Evolutionary conservation across 2,888 invertebrate species (phyloP).

Genomic region (Lasioglossum pauxillum): DNA sequence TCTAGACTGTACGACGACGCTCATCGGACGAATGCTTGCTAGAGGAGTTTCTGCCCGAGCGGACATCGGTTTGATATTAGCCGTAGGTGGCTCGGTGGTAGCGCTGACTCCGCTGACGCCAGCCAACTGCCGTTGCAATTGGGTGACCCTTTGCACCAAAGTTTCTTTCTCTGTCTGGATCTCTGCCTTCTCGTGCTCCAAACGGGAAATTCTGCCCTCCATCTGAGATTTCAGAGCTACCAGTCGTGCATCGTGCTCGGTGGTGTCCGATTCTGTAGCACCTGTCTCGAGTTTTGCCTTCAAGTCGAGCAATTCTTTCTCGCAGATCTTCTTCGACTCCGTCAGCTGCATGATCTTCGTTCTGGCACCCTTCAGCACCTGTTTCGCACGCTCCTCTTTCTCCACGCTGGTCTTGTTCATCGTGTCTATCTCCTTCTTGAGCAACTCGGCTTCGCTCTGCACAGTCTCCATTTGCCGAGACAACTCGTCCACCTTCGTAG

Average conservation of each 20-base stretch:
- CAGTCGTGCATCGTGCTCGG: constrained; percentile 84
- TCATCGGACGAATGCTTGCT: constrained; percentile 97
- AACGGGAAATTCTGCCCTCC: constrained; percentile 88
- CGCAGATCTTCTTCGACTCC: constrained; percentile 88
- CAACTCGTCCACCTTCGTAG: constrained; percentile 80
- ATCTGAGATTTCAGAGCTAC: constrained; percentile 89
- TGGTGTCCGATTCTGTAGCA: constrained; percentile 76
- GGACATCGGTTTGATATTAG: constrained; percentile 97
- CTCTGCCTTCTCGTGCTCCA: constrained; percentile 91
- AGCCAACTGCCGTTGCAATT: constrained; percentile 89
- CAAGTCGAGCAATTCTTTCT: constrained; percentile 79
- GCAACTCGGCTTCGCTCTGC: constrained; percentile 87
- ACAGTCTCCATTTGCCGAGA: constrained; percentile 84
- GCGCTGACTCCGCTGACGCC: constrained; percentile 87
- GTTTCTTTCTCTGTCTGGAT: constrained; percentile 89
- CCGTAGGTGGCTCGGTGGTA: constrained; percentile 90
- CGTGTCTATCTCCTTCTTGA: constrained; percentile 88
- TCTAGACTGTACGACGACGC: constrained; percentile 88
- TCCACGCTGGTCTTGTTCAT: constrained; percentile 86
- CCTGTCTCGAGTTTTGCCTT: constrained; percentile 78
- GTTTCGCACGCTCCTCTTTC: constrained; percentile 88
- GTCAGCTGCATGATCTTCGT: constrained; percentile 90
- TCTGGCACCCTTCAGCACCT: constrained; percentile 90
- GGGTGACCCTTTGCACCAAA: constrained; percentile 89
- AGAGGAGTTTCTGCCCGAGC: constrained; percentile 93